Base-by-base conservation (phyloP, 2,113 vertebrate genomes). In the Mesocricetus auratus region DNA sequence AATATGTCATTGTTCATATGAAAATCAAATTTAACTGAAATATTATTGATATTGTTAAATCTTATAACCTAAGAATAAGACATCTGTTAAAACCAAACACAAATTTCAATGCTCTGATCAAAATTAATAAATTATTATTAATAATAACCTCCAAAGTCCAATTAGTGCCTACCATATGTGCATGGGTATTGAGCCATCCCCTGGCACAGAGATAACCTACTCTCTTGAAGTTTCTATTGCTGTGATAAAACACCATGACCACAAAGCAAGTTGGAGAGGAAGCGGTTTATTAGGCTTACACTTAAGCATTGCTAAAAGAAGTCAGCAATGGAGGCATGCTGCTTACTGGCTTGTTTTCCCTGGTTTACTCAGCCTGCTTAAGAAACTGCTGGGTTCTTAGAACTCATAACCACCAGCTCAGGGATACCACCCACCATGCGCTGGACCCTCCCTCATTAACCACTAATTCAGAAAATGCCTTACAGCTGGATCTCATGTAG, bases 1-100 rank as follows among this genome's bases (percentile, higher is more conserved):
- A 53, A 3, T 3, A 62, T 36, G 53, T 77, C 21, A 39, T 62
- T 86, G 0, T 94, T 96, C 89, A 78, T 74, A 17, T 68, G n/a
- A 95, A 93, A 91, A 85, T 93, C 36, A 78, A 66, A 58, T 90
- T 92, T 83, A 93, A 53, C 24, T 7, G 31, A 7, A 58, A 89
- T 71, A 0, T 3, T 83, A 33, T 71, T 62, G 81, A 68, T 86
- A 81, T 77, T 92, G 66, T 92, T 90, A 75, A 95, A 73, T 83
- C n/a, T 83, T 9, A 36, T 45, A 85, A 82, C 15, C 26, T 4
- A 93, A 42, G 5, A 39, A 60, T 62, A 86, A 94, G 31, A 3
- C 53, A 73, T n/a, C 47, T 86, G 29, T 81, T 86, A 89, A 94
- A 79, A 5, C 62, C 33, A 74, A 33, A 91, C 19, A 89, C 53